These are phyloP conservation scores for Anser brachyrhynchus DNA, from an alignment of 2,113 vertebrate genomes.

Conservation along the genomic window DNA sequence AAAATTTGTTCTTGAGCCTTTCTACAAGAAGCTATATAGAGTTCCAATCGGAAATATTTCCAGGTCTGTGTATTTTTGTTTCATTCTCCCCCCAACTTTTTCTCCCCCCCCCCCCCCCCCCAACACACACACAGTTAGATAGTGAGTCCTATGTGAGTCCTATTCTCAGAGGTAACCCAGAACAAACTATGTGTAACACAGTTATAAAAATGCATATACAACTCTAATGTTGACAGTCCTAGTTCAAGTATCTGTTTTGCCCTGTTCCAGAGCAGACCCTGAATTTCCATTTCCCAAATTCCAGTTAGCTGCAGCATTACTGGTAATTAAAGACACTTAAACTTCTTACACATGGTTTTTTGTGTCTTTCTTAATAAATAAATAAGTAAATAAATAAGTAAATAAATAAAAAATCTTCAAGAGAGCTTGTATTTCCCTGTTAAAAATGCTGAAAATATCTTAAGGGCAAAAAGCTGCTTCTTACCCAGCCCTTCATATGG, in stretches of 20 bases:
- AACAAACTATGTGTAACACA: not conserved
- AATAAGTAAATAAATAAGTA: not conserved
- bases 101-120: too few species aligned
- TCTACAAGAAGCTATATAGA: not conserved
- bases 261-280: not conserved
- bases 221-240: not conserved
- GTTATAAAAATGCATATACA: not conserved
- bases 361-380: not conserved
- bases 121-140: not conserved
- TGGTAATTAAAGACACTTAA: not conserved
- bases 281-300: not conserved
- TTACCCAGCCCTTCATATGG: conserved; percentile 1
- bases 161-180: not conserved
- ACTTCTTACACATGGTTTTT: not conserved
- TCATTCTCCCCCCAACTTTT: not conserved
- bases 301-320: not conserved
- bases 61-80: not conserved
- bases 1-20: not conserved
- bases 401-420: not conserved
- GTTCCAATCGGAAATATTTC: not conserved
- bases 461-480: conserved; percentile 33
- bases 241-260: not conserved
- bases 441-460: conserved; percentile 42
- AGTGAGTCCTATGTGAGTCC: rapidly evolving
- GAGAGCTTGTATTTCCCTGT: conserved; percentile 9